Conservation (phyloP, 2,888 invertebrate species). For the Himalopsyche anomala region DNA sequence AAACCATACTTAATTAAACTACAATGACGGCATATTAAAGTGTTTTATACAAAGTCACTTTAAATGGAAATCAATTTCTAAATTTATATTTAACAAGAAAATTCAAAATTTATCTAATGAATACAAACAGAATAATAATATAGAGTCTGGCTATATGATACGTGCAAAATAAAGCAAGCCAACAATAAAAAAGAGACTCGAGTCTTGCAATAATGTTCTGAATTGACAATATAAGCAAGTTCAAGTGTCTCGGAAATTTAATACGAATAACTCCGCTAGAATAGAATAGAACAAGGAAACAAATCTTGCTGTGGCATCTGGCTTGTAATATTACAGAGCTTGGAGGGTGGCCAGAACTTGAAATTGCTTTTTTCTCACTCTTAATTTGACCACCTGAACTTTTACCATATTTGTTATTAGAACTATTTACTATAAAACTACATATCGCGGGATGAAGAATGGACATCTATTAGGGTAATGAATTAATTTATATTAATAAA, state of each 20-base stretch:
- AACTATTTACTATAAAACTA: no score
- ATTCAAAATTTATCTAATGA: not conserved
- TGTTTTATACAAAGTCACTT: no score
- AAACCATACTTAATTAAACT: no score
- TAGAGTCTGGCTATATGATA: not conserved
- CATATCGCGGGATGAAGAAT: no score
- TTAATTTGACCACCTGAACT: slow-evolving; percentile 20
- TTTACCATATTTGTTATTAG: not conserved
- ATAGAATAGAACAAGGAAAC: not conserved
- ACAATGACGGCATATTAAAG: no score
- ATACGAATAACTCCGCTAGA: slow-evolving; percentile 1
- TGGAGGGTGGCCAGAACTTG: slow-evolving; percentile 27
- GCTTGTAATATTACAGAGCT: slow-evolving; percentile 8
- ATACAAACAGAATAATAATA: not conserved
- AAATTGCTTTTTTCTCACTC: slow-evolving; percentile 44
- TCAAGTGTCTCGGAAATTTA: slow-evolving; percentile 19
- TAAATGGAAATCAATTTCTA: no score
- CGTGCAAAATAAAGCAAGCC: not conserved
- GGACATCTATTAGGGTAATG: no score
- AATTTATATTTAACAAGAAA: no score
- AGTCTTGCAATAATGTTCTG: not conserved
- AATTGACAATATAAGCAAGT: slow-evolving; percentile 34
- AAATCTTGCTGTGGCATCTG: slow-evolving; percentile 22
- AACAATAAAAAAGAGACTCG: not conserved
- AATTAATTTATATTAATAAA: no score